A percentile compares a stretch with the other conserved stretches of the same genome.
Evolutionary conservation across 2,888 invertebrate genomes (phyloP).

Genomic region (Frankliniella intonsa): DNA sequence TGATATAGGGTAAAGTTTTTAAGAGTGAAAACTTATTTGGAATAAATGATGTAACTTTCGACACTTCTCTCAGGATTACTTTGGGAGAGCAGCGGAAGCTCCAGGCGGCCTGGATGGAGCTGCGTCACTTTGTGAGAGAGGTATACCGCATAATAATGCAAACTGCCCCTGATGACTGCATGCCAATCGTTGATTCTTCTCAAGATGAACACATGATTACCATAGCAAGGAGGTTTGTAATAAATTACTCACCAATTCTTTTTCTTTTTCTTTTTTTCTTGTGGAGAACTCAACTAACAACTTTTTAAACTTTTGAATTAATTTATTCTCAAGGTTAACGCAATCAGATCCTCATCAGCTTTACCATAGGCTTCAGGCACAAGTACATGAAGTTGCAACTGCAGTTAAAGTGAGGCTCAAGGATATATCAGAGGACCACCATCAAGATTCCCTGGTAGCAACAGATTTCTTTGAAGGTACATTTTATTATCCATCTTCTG

Average conservation of each 20-base stretch:
- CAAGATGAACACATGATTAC: conserved; percentile 34
- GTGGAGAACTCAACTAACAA: no score
- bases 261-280: no score
- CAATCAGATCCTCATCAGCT: conserved; percentile 59
- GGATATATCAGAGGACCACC: conserved; percentile 50
- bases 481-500: conserved; percentile 33
- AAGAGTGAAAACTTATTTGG: no score
- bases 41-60: no score
- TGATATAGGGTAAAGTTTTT: no score
- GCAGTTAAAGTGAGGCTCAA: conserved; percentile 58
- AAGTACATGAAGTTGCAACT: conserved; percentile 60
- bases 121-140: conserved; percentile 45
- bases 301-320: neutral
- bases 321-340: conserved; percentile 47
- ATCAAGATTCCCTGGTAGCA: conserved; percentile 51
- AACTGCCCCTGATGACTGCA: conserved; percentile 36
- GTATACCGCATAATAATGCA: conserved; percentile 44
- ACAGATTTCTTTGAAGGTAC: conserved; percentile 52
- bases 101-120: conserved; percentile 46
- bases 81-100: conserved; percentile 44
- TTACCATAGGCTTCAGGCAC: conserved; percentile 58
- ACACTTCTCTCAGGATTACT: conserved; percentile 32
- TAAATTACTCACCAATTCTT: no score
- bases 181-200: conserved; percentile 35
- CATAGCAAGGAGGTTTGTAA: conserved; percentile 32